Conservation (phyloP, 2,888 invertebrate genomes). For the Melanotus villosus region DNA sequence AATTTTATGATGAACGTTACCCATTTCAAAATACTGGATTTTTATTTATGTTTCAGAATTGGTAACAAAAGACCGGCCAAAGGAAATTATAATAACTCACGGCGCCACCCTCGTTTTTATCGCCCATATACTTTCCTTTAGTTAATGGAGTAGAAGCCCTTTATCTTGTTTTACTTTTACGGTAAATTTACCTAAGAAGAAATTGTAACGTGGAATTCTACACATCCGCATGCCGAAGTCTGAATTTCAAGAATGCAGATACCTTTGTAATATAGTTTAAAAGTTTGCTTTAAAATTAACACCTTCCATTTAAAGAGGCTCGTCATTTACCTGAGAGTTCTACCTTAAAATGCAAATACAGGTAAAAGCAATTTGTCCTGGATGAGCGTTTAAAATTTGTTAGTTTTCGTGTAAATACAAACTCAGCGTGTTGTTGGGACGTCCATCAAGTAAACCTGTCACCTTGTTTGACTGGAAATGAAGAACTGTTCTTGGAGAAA, state of each 20-base stretch:
- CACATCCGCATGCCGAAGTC: too few species aligned
- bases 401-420: slow-evolving; percentile 25
- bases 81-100: slow-evolving; percentile 21
- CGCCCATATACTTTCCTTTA: slow-evolving; percentile 3
- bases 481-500: slow-evolving; percentile 26
- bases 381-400: slow-evolving; percentile 9
- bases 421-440: neutral
- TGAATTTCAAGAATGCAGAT: neutral
- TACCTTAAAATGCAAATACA: slow-evolving; percentile 10
- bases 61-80: slow-evolving; percentile 13
- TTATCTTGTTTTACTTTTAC: slow-evolving; percentile 23
- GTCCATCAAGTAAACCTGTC: slow-evolving; percentile 23
- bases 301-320: slow-evolving; percentile 12
- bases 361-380: slow-evolving; percentile 31
- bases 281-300: slow-evolving; percentile 26
- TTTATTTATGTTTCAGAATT: slow-evolving; percentile 13
- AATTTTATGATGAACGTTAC: neutral
- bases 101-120: slow-evolving; percentile 34
- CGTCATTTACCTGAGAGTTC: neutral
- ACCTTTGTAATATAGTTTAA: neutral
- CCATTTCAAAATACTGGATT: neutral
- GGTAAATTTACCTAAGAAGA: slow-evolving; percentile 14
- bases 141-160: slow-evolving; percentile 9
- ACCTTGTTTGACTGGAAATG: slow-evolving; percentile 23
- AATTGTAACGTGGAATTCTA: too few species aligned